Conservation (phyloP, 30 jellyfish, hydroid and myxozoan genomes). For the Chrysaora quinquecirrha region DNA sequence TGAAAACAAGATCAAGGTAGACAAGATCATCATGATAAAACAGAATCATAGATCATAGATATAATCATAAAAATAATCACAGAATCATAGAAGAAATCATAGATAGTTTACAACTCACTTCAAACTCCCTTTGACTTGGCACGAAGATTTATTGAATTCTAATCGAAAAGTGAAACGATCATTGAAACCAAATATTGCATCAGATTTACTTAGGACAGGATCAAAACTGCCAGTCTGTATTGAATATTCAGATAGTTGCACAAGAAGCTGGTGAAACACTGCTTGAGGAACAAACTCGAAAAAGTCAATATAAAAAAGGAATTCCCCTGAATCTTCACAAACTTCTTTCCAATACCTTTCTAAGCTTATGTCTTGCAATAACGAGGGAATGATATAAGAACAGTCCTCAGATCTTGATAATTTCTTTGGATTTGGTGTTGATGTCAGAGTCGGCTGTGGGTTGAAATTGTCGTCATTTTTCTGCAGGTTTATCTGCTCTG, state of each 20-base stretch:
- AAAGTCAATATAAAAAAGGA: conserved; percentile 24
- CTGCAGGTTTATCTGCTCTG: conserved; percentile 4
- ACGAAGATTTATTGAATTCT: conserved; percentile 1
- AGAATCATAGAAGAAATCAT: too few species aligned
- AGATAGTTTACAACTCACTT: conserved; percentile 5
- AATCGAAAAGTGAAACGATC: conserved; percentile 1
- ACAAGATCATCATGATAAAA: too few species aligned
- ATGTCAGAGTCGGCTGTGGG: conserved; percentile 7
- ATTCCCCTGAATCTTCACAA: not conserved
- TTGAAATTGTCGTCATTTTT: not conserved
- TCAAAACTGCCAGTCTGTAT: conserved; percentile 16
- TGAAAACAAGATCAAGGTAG: too few species aligned
- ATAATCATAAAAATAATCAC: too few species aligned
- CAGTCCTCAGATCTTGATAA: not conserved
- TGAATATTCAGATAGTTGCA: conserved; percentile 16
- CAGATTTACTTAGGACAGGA: conserved; percentile 35
- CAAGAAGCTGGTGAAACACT: conserved; percentile 38
- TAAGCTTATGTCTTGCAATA: conserved; percentile 9
- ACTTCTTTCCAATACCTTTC: not conserved
- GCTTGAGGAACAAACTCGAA: conserved; percentile 39
- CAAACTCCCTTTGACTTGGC: conserved; percentile 27
- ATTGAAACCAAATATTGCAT: conserved; percentile 31
- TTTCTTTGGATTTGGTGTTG: conserved; percentile 18
- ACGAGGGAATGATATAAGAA: conserved; percentile 29
- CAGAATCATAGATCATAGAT: too few species aligned